A percentile compares a stretch with the other conserved stretches of the same genome.
Evolutionary conservation across 2,888 invertebrate genomes (phyloP).

Genomic region (Lutraria lutraria): DNA sequence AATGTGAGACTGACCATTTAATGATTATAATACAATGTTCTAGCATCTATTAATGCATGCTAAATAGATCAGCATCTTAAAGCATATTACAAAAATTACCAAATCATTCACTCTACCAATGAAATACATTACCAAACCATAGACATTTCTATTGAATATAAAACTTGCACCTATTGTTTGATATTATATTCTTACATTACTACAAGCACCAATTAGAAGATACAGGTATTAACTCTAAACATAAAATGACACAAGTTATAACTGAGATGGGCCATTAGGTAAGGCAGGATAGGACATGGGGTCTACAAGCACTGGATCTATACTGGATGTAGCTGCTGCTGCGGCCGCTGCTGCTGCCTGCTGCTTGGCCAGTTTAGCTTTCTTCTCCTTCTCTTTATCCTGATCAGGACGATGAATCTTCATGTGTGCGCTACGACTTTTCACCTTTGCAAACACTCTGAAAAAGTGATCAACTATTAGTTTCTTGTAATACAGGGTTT

Average conservation of each 20-base stretch:
- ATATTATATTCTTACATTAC: not conserved
- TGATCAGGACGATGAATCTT: constrained; percentile 92
- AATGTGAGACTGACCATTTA: not conserved
- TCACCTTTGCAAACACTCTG: constrained; percentile 99
- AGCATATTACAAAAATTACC: constrained; percentile 11
- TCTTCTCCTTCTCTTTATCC: constrained; percentile 66
- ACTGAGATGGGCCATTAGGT: constrained; percentile 58
- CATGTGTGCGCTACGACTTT: constrained; percentile 99
- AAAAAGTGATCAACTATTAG: constrained; percentile 83
- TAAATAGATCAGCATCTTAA: constrained; percentile 13
- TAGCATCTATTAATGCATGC: constrained; percentile 8
- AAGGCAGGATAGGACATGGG: constrained; percentile 32
- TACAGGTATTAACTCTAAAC: constrained; percentile 26
- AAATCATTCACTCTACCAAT: not conserved
- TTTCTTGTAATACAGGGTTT: not conserved
- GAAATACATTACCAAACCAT: not conserved
- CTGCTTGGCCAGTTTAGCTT: constrained; percentile 63
- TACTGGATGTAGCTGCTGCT: constrained; percentile 29
- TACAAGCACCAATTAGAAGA: constrained; percentile 41
- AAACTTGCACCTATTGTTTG: not conserved
- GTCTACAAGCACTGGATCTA: constrained; percentile 46
- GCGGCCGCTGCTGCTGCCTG: constrained; percentile 54
- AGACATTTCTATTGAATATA: not conserved
- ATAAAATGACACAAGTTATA: constrained; percentile 30
- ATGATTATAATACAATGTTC: constrained; percentile 6